These are phyloP conservation scores for Asteroscopus sphinx DNA, from an alignment of 2,888 invertebrate species.

Conservation along the genomic window DNA sequence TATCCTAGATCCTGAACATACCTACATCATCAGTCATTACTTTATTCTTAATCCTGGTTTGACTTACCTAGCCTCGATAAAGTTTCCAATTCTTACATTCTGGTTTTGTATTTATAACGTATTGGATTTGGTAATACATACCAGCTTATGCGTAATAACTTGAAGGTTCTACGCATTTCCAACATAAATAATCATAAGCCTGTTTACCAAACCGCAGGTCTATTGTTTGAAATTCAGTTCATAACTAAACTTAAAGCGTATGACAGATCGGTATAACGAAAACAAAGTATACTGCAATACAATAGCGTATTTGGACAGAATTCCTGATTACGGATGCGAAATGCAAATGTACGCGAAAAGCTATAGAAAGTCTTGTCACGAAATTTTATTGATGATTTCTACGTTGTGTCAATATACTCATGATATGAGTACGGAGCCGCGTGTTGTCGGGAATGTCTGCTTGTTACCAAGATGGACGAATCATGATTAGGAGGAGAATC, in stretches of 20 bases:
- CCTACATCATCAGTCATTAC: too few relatives aligned
- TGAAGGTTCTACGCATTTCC: constrained; percentile 19
- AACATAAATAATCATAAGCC: constrained; percentile 14
- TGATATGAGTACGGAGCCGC: constrained; percentile 30
- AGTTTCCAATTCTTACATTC: too few relatives aligned
- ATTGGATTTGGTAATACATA: too few relatives aligned
- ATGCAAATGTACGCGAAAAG: constrained; percentile 38
- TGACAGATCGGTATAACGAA: constrained; percentile 35
- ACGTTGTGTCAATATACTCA: constrained; percentile 37
- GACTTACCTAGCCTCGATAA: too few relatives aligned
- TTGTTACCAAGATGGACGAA: constrained; percentile 13
- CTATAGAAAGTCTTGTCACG: constrained; percentile 46
- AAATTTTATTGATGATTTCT: constrained; percentile 49
- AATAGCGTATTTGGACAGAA: constrained; percentile 50
- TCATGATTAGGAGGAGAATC: constrained; percentile 1
- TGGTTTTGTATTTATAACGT: too few relatives aligned
- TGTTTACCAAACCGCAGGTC: constrained; percentile 16
- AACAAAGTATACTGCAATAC: constrained; percentile 46
- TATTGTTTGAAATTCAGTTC: constrained; percentile 34
- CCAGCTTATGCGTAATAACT: too few relatives aligned
- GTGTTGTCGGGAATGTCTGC: constrained; percentile 25
- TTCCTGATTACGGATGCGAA: constrained; percentile 49
- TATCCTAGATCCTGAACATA: too few relatives aligned
- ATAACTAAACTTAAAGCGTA: constrained; percentile 27
- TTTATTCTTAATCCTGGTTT: too few relatives aligned